Evolutionary conservation across 2,888 invertebrate species (phyloP).

Genomic region (Pristionchus fissidentatus): DNA sequence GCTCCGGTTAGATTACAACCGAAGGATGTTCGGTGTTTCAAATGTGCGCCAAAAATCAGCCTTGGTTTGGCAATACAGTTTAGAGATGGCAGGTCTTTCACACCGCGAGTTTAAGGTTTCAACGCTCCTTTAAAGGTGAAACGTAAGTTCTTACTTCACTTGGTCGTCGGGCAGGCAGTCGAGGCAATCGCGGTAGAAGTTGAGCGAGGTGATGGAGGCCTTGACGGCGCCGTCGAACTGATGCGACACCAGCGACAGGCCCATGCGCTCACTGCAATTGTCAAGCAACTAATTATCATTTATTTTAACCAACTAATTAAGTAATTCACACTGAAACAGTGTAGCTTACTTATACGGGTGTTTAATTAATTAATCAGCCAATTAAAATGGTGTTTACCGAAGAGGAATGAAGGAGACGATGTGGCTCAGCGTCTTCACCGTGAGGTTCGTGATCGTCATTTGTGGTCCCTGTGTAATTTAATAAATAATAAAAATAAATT

Average conservation of each 20-base stretch:
- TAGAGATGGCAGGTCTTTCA: too few species aligned
- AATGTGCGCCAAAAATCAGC: neutral
- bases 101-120: too few species aligned
- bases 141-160: neutral
- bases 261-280: slow-evolving; percentile 29
- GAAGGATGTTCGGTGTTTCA: too few species aligned
- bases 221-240: slow-evolving; percentile 53
- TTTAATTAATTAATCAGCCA: slow-evolving; percentile 43
- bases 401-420: slow-evolving; percentile 56
- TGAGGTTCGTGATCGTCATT: slow-evolving; percentile 43
- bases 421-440: slow-evolving; percentile 50
- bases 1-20: too few species aligned
- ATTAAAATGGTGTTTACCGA: slow-evolving; percentile 47
- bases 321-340: neutral
- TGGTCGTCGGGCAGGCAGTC: slow-evolving; percentile 48
- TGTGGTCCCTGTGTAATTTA: neutral
- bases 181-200: slow-evolving; percentile 49
- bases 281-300: neutral
- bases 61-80: neutral
- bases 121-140: neutral
- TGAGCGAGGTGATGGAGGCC: slow-evolving; percentile 54
- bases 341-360: slow-evolving; percentile 44
- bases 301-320: neutral
- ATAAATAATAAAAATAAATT: neutral
- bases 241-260: slow-evolving; percentile 51